Evolutionary conservation across 2,888 invertebrate species (phyloP).

Genomic region (Lampropteryx suffumata): DNA sequence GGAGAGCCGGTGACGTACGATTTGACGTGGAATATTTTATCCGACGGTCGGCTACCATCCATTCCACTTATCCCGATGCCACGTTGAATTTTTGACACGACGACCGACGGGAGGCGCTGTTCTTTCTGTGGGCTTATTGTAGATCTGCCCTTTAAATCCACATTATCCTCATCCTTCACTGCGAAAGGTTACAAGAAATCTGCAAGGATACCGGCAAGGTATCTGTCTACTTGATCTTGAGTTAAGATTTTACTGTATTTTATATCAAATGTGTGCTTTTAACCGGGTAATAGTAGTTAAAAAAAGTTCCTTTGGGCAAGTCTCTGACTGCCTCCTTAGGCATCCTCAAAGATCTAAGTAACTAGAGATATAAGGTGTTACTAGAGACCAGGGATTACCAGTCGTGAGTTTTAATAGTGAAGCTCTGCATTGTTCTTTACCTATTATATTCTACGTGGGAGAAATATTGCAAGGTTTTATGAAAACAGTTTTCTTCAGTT

Average conservation of each 20-base stretch:
- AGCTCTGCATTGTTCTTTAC: too few relatives aligned
- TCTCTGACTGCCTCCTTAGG: too few relatives aligned
- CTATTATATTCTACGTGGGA: too few relatives aligned
- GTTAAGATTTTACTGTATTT: constrained; percentile 3
- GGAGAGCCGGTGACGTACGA: constrained; percentile 79
- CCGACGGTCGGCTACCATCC: constrained; percentile 69
- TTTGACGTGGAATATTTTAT: constrained; percentile 81
- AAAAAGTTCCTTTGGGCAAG: too few relatives aligned
- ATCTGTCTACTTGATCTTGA: constrained; percentile 20
- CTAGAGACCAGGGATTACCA: too few relatives aligned
- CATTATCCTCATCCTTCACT: constrained; percentile 58
- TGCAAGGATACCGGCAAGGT: constrained; percentile 29
- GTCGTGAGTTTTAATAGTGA: too few relatives aligned
- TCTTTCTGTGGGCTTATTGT: constrained; percentile 74
- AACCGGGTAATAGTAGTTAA: too few relatives aligned
- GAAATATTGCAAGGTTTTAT: too few relatives aligned
- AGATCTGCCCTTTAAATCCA: constrained; percentile 72
- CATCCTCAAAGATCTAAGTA: too few relatives aligned
- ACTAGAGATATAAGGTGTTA: too few relatives aligned
- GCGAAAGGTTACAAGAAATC: constrained; percentile 44
- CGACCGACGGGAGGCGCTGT: constrained; percentile 61
- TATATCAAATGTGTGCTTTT: too few relatives aligned
- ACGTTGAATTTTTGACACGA: constrained; percentile 81
- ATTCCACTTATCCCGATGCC: constrained; percentile 80
- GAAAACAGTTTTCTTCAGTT: too few relatives aligned